These are phyloP conservation scores for Tupaia tana DNA, from an alignment of 2,113 vertebrate genomes.

Conservation along the genomic window DNA sequence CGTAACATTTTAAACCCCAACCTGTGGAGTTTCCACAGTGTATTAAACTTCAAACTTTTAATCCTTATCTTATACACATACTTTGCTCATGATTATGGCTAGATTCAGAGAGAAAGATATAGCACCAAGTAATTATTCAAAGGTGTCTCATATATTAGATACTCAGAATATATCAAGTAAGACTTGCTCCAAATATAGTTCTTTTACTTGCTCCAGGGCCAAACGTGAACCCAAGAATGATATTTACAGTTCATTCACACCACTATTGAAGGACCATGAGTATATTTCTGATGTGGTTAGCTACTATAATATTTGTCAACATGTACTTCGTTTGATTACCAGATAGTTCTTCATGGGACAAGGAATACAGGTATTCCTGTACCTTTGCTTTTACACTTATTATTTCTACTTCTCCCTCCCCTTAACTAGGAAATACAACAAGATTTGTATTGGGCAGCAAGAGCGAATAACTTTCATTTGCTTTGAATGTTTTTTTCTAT, in stretches of 20 bases:
- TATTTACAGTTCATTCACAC: not conserved
- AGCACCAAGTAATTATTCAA: not conserved
- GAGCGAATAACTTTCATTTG: not conserved
- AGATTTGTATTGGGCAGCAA: not conserved
- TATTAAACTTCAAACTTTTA: not conserved
- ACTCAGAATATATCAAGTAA: not conserved
- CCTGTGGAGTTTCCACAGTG: not conserved
- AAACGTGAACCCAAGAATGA: not conserved
- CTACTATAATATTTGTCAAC: not conserved
- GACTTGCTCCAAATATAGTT: not conserved
- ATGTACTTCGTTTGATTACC: not conserved
- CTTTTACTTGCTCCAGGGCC: not conserved
- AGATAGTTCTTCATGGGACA: not conserved
- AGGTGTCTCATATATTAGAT: not conserved
- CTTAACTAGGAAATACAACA: not conserved
- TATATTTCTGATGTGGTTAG: not conserved
- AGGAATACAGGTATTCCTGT: not conserved
- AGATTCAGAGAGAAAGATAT: not conserved
- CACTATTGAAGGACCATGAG: not conserved
- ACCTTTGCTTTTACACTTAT: not conserved
- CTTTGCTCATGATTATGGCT: not conserved
- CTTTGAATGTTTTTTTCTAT: not conserved
- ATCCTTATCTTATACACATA: fast-evolving
- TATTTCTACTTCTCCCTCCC: fast-evolving
- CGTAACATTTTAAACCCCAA: not conserved